These are phyloP conservation scores for Diabrotica undecimpunctata DNA, from an alignment of 1,140 invertebrate species.

Conservation along the genomic window DNA sequence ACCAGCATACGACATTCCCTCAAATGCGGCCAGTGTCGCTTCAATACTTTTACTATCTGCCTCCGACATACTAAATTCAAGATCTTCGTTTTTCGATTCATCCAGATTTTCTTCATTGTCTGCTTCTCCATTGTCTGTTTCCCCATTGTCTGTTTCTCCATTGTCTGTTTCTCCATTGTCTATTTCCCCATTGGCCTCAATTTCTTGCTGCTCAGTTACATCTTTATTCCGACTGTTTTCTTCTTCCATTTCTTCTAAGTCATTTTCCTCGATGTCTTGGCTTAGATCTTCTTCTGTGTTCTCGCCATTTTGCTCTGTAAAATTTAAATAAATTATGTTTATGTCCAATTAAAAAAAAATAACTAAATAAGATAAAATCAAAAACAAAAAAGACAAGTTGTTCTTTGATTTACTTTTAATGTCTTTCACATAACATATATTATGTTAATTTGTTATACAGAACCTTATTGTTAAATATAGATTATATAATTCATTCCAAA, in stretches of 20 bases:
- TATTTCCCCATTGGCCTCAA: neutral
- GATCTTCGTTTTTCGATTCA: neutral
- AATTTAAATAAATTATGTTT: no score
- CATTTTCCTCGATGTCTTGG: neutral
- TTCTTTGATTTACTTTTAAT: no score
- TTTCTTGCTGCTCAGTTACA: neutral
- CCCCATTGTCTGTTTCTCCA: neutral
- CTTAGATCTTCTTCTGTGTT: neutral
- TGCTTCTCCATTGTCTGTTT: neutral
- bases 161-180: neutral
- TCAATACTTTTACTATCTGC: no score
- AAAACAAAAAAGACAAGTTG: no score
- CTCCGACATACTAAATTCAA: no score
- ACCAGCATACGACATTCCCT: neutral
- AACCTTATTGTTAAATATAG: no score
- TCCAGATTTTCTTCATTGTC: neutral
- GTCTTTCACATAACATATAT: no score
- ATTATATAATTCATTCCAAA: no score
- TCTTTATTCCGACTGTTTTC: neutral
- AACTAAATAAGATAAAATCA: no score
- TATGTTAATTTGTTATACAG: no score
- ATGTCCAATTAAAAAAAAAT: no score
- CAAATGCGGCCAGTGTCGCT: neutral
- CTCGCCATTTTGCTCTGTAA: no score
- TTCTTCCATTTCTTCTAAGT: neutral